Percentiles rank a stretch among this genome's conserved stretches.
These are phyloP conservation scores for Henricia sp. DNA, from an alignment of 53 echinoderm and acorn worm species.

Conservation along the genomic window DNA sequence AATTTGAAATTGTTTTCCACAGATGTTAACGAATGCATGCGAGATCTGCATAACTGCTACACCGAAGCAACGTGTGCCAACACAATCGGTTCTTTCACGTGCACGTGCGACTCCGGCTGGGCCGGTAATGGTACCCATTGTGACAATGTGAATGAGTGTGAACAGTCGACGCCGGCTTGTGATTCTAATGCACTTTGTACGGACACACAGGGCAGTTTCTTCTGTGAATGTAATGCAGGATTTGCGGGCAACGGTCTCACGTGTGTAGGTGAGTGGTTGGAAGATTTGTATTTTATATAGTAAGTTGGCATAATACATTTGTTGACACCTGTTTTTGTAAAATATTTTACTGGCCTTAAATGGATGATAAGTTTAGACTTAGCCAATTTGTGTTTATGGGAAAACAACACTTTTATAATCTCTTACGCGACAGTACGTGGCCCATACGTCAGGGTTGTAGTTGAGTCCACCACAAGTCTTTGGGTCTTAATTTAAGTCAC, in stretches of 20 bases:
- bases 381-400: too few species aligned
- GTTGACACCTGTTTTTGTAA: too few species aligned
- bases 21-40: conserved; percentile 83
- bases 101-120: conserved; percentile 73
- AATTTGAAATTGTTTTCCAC: neutral
- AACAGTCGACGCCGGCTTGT: conserved; percentile 40
- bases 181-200: conserved; percentile 63
- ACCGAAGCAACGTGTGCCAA: conserved; percentile 67
- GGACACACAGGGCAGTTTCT: conserved; percentile 75
- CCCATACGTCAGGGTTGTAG: too few species aligned
- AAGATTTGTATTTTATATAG: neutral
- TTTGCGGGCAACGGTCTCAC: conserved; percentile 72
- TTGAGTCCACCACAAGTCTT: too few species aligned
- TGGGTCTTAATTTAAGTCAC: too few species aligned
- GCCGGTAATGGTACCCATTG: conserved; percentile 66
- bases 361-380: too few species aligned
- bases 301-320: too few species aligned
- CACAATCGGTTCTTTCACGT: conserved; percentile 68
- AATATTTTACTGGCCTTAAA: too few species aligned
- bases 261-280: conserved; percentile 72
- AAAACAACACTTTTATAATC: too few species aligned
- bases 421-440: too few species aligned
- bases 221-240: conserved; percentile 74
- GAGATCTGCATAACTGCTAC: conserved; percentile 67
- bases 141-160: conserved; percentile 76